These are phyloP conservation scores for Catharus bicknelli DNA, from an alignment of 2,113 vertebrate species.

Conservation along the genomic window DNA sequence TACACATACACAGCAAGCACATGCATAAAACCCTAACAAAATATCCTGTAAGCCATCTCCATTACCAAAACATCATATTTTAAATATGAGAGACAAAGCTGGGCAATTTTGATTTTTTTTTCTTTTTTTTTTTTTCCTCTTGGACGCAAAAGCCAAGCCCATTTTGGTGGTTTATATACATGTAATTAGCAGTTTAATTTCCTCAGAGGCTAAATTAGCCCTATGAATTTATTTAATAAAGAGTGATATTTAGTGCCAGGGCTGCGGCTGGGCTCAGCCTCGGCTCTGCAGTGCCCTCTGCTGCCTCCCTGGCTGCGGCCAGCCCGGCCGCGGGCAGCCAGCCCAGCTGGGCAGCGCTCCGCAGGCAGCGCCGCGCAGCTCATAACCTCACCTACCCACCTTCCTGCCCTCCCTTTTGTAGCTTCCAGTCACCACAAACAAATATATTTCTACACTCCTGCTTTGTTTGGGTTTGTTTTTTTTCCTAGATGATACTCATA, in stretches of 20 bases:
- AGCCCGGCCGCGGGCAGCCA: not conserved
- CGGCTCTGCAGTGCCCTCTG: conserved; percentile 81
- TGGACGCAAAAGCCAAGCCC: conserved; percentile 8
- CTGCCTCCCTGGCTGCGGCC: not conserved
- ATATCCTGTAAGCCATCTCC: not conserved
- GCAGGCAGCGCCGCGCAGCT: not conserved
- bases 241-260: conserved; percentile 43
- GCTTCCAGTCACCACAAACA: not conserved
- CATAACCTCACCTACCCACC: not conserved
- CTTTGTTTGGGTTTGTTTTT: not conserved
- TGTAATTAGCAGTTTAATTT: conserved; percentile 81
- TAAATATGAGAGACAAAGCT: conserved; percentile 42
- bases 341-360: not conserved
- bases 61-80: conserved; percentile 34
- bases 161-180: conserved; percentile 67
- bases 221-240: conserved; percentile 76
- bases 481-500: not conserved
- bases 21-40: not conserved
- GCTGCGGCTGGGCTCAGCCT: conserved; percentile 36
- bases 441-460: not conserved
- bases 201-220: conserved; percentile 76
- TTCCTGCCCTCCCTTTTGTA: not conserved
- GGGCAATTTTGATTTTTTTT: conserved; percentile 30
- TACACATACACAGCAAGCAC: not conserved
- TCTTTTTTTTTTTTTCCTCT: conserved; percentile 34